Evolutionary conservation across 2,888 invertebrate genomes (phyloP), one percentile per base, ranked within the genome.

Genomic region (Habrosyne pyritoides): DNA sequence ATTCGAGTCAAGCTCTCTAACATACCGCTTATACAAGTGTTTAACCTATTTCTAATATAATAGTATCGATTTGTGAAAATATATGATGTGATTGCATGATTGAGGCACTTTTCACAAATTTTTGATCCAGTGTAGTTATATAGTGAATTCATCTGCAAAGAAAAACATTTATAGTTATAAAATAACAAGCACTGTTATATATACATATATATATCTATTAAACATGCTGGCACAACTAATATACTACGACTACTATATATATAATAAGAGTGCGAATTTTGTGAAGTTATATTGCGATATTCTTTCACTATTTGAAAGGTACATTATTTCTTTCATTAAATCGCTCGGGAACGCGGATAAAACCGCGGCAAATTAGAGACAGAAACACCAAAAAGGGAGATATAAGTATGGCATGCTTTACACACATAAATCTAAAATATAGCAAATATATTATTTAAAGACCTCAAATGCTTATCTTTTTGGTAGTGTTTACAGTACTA

Each of bases 51-150:
- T 61, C 83, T 78, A 56, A 81, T 76, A 47, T 83, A 83, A 18
- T 76, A 71, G 5, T 79, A 77, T 56, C 86, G 84, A 21, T 78
- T 73, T 54, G 80, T 77, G 52, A 91, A 91, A 36, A 88, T 68
- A 53, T 89, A 91, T 7, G 88, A 73, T 0, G 80, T 81, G 7
- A 91, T 77, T 2, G 88, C 84, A 59, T 79, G 78, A 55, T 85
- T 80, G 59, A 89, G 72, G 68, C 91, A 92, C 55, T 77, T 81
- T 67, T 87, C 80, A 57, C 91, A 92, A 72, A 92, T 84, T 82
- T 89, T 90, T 59, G 83, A 81, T 56, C 89, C 89, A 26, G 81
- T 79, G 66, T 81, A 82, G 69, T 77, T 79, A 62, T 77, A 69
- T 55, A 73, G 64, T 55, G 67, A 63, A 58, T 81, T 80, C 75